A percentile compares a stretch with the other conserved stretches of the same genome.
Conservation (phyloP, 2,113 vertebrate genomes). For the Lanius collurio region DNA sequence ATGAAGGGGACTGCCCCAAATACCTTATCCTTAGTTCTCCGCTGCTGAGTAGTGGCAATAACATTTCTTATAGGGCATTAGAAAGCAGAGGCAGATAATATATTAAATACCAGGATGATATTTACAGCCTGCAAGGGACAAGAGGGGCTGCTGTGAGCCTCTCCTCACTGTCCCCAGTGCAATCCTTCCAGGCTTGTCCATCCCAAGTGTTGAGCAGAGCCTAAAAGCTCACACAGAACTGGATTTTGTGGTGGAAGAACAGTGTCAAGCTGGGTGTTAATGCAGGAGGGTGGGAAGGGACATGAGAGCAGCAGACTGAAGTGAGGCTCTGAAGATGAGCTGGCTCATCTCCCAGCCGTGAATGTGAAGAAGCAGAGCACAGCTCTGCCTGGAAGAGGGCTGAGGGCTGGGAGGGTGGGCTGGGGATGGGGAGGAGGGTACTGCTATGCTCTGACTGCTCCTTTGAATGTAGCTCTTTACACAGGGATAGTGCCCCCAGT, state of each 20-base stretch:
- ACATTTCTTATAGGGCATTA: background rate
- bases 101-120: background rate
- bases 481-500: background rate
- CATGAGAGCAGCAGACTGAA: background rate
- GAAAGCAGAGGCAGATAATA: background rate
- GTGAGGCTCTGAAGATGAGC: background rate
- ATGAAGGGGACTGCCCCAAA: background rate
- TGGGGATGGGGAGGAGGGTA: background rate
- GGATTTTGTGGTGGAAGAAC: background rate
- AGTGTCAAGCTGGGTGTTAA: background rate
- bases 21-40: background rate
- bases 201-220: background rate
- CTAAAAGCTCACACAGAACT: background rate
- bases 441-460: background rate
- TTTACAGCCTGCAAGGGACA: background rate
- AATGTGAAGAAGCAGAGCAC: background rate
- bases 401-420: background rate
- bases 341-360: accelerated
- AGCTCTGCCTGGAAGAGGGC: background rate
- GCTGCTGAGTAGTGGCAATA: background rate
- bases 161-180: background rate
- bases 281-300: background rate
- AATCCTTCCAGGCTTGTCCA: background rate
- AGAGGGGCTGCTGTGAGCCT: background rate
- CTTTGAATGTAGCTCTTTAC: background rate